Evolutionary conservation across 2,888 invertebrate species (phyloP), one percentile per base, ranked within the genome.

Genomic region (Steinernema hermaphroditum): DNA sequence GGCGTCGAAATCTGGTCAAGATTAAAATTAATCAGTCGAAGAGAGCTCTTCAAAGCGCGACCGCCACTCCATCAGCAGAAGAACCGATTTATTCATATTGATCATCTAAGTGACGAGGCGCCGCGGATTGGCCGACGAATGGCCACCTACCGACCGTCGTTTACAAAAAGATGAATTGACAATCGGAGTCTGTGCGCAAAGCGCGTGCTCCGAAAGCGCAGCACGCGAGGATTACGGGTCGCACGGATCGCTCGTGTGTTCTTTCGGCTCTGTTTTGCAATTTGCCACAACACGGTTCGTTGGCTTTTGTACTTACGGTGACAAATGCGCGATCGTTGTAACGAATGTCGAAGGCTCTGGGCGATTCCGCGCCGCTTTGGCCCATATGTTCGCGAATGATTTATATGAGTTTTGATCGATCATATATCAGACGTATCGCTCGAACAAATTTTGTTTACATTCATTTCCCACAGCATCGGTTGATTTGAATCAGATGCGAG

Each of bases 301-400:
- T 22, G 32, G 27, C 62, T 62, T 62, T 62, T 62, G 62, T 62
- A 62, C 27, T 9, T 14, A n/a, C 24, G 32, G 16, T 29, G 62
- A 32, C 62, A 62, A 62, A 62, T 27, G 62, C 46, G 22, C 46
- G 46, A 46, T 12, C 46, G 46, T 19, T 19, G 46, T 62, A 29
- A 29, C 32, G 32, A 54, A 62, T 32, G 32, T 54, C 4, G 54
- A 54, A 22, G 14, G 32, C 27, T 29, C 1, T 62, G 14, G 27
- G 1, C 29, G 37, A 37, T 37, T 37, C 37, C 37, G 37, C 37
- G 37, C 37, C 62, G 62, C 62, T 62, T 29, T 32, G 62, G 62
- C 9, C 62, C 62, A 62, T 62, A 62, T 62, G 62, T 14, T 62
- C 62, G 62, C 62, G 62, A 62, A 62, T 62, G 62, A 62, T 62